Evolutionary conservation across 2,113 vertebrate genomes (phyloP), one percentile per base, ranked within the genome.

Genomic region (Nibea albiflora): DNA sequence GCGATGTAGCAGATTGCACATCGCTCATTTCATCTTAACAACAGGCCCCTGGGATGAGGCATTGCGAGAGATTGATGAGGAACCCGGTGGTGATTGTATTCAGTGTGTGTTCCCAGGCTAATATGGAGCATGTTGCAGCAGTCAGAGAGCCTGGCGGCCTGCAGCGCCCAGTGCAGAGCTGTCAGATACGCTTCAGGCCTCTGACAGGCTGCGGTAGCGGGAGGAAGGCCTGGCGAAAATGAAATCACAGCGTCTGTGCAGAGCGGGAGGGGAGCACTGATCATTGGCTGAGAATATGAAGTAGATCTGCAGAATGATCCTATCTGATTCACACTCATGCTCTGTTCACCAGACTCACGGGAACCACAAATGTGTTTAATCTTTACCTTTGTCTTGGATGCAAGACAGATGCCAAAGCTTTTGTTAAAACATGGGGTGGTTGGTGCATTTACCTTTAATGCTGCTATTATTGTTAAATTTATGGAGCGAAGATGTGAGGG

Each of bases 111-210:
- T 91, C 83, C 72, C 67, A 46, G 83, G 89, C 89, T 90, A 92
- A 92, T 91, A 61, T 58, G 76, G 80, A 92, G 89, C 90, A 89
- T 90, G 90, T 84, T 90, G 84, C 81, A 86, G 88, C 88, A 84
- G 85, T 91, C 88, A 88, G 86, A 71, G 86, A 90, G 76, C 65
- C 74, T 44, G 89, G 87, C 53, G 64, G 80, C 83, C 86, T 84
- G 90, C 74, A 39, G 89, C 16, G 88, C 80, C 68, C n/a, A 7
- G 63, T 77, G 81, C 88, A 71, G 87, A 78, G 88, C 90, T 90
- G 90, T 93, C 91, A 92, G 92, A 91, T 54, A 85, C 80, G 73
- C 92, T 87, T 77, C 83, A 64, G 89, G 90, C 88, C 83, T 87
- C 92, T 89, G 91, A 92, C 91, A 82, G 85, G 61, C 88, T 77